These are phyloP conservation scores for Oophaga pumilio DNA, from an alignment of 2,113 vertebrate species.

Conservation along the genomic window DNA sequence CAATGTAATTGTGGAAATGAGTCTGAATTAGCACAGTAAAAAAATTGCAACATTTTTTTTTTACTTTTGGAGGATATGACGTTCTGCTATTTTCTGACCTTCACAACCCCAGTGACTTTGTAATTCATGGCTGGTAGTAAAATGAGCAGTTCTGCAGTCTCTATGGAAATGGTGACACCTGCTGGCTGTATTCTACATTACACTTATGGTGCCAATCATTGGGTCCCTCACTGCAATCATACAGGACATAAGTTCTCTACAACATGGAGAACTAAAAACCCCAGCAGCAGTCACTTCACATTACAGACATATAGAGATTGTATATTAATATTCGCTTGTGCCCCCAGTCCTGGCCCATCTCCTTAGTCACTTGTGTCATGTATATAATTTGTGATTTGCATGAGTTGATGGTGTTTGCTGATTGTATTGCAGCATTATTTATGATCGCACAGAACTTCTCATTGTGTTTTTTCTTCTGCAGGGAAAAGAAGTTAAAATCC, in stretches of 20 bases:
- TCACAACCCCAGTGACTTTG: background rate
- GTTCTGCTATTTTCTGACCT: background rate
- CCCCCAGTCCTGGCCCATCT: too few relatives aligned
- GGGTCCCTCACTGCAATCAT: background rate
- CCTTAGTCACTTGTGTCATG: background rate
- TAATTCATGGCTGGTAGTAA: background rate
- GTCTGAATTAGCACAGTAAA: too few relatives aligned
- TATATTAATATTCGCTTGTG: too few relatives aligned
- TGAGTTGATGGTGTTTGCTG: background rate
- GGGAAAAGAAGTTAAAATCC: constrained; percentile 86
- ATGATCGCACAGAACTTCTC: background rate
- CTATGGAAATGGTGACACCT: constrained; percentile 15
- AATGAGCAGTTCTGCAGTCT: background rate
- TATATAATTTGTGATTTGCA: background rate
- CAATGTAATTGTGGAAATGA: background rate
- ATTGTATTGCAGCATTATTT: too few relatives aligned
- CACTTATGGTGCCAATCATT: background rate
- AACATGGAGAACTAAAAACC: background rate
- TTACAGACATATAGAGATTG: background rate
- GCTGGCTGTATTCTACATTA: background rate
- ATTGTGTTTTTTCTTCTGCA: constrained; percentile 59
- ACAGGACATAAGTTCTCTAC: background rate
- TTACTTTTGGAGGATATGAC: background rate
- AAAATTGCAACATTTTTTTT: too few relatives aligned
- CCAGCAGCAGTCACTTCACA: background rate